phyloP scores from a whole-genome alignment of 2,113 vertebrate species.

The Lepidothrix coronata region DNA sequence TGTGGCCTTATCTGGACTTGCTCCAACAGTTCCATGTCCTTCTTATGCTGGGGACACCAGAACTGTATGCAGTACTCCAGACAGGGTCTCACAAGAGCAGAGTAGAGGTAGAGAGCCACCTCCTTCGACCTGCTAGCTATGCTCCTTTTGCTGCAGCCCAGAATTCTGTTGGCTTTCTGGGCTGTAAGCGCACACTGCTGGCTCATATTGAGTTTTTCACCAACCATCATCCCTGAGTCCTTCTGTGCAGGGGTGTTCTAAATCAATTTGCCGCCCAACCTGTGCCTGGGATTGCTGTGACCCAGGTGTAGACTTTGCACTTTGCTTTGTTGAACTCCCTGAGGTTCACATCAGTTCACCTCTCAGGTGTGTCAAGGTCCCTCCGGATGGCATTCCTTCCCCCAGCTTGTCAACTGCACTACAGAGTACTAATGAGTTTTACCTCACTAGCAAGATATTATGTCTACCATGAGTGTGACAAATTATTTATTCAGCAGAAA shows the following conservation, averaged over 20 bases:
- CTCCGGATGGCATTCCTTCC: neutral
- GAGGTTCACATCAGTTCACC: neutral
- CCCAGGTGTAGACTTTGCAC: neutral
- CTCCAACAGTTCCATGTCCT: neutral
- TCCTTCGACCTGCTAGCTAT: neutral
- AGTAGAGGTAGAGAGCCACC: neutral
- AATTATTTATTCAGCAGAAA: conserved; percentile 40
- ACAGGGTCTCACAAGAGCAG: neutral
- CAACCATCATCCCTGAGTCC: neutral
- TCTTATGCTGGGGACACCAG: neutral
- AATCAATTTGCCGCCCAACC: neutral
- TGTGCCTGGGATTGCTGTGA: neutral
- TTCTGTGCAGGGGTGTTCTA: neutral
- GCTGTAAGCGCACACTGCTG: neutral
- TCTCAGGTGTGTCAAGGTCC: neutral
- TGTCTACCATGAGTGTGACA: neutral
- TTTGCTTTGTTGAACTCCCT: neutral
- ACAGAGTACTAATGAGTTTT: neutral
- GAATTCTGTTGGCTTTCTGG: neutral
- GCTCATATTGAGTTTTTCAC: neutral
- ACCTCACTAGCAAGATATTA: neutral
- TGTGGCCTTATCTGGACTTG: neutral
- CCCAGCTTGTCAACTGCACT: accelerated
- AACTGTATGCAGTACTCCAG: neutral
- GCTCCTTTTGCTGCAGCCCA: neutral